phyloP scores from a whole-genome alignment of 2,113 vertebrate genomes.

The Sturnira hondurensis region DNA sequence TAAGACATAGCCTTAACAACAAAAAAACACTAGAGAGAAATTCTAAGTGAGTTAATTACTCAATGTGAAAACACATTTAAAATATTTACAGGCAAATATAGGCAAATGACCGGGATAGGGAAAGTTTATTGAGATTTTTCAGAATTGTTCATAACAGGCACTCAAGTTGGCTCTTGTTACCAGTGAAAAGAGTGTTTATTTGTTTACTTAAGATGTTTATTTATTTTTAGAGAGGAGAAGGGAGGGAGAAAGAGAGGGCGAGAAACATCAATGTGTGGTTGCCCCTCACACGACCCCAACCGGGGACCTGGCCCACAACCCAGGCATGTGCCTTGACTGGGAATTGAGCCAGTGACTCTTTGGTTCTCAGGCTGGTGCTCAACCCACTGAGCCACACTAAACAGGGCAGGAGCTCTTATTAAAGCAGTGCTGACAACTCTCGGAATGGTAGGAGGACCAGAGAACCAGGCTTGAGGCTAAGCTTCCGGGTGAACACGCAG shows the following conservation, averaged over 20 bases:
- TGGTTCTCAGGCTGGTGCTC: too few relatives aligned
- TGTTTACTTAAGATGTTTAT: too few relatives aligned
- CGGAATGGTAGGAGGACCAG: neutral
- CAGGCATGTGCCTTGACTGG: too few relatives aligned
- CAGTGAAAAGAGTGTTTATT: neutral
- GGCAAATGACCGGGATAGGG: neutral
- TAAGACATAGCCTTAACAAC: neutral
- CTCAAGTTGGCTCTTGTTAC: neutral
- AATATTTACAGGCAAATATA: neutral
- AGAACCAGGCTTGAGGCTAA: neutral
- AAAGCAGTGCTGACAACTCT: neutral
- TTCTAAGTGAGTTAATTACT: neutral
- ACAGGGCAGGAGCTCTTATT: neutral
- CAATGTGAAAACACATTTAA: neutral
- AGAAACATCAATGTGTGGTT: too few relatives aligned
- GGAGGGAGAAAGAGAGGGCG: too few relatives aligned
- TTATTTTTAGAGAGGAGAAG: too few relatives aligned
- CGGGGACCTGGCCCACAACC: too few relatives aligned
- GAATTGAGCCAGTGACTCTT: too few relatives aligned
- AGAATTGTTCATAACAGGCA: neutral
- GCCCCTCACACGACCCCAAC: too few relatives aligned
- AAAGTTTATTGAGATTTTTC: neutral
- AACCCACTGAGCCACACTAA: too few relatives aligned
- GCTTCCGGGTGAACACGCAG: neutral
- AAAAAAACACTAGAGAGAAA: neutral